These are phyloP conservation scores for Drosophila pectinifera DNA, from an alignment of 1,140 invertebrate species.

Conservation along the genomic window DNA sequence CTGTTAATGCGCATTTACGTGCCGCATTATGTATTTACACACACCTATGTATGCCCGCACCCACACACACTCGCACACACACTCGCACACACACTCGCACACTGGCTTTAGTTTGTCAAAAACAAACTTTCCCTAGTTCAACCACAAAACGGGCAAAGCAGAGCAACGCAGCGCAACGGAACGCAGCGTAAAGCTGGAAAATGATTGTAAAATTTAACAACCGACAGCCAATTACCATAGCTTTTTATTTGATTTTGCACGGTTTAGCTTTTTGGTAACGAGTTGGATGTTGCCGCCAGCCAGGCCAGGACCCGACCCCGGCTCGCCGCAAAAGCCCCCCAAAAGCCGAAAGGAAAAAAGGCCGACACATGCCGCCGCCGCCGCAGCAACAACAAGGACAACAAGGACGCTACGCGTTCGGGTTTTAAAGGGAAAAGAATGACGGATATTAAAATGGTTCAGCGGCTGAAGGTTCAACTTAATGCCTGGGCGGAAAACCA, in stretches of 20 bases:
- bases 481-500: conserved; percentile 38
- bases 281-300: conserved; percentile 42
- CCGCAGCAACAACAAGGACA: not conserved
- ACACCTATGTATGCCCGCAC: conserved; percentile 4
- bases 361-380: conserved; percentile 17
- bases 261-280: conserved; percentile 70
- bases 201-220: conserved; percentile 72
- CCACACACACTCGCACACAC: conserved; percentile 1
- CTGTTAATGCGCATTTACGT: conserved; percentile 72
- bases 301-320: conserved; percentile 1
- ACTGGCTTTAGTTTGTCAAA: conserved; percentile 70
- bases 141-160: conserved; percentile 47
- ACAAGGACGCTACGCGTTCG: conserved; percentile 16
- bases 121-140: conserved; percentile 66
- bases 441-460: conserved; percentile 49
- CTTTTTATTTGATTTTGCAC: conserved; percentile 71
- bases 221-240: conserved; percentile 65
- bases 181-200: conserved; percentile 40
- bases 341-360: conserved; percentile 16
- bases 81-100: conserved; percentile 9
- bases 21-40: conserved; percentile 59
- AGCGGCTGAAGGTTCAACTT: conserved; percentile 29
- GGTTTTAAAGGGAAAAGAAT: conserved; percentile 40
- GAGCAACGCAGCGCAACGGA: conserved; percentile 5
- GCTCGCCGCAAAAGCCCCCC: conserved; percentile 2